Conservation (phyloP, 2,113 vertebrate genomes). For the Phoxinus phoxinus region DNA sequence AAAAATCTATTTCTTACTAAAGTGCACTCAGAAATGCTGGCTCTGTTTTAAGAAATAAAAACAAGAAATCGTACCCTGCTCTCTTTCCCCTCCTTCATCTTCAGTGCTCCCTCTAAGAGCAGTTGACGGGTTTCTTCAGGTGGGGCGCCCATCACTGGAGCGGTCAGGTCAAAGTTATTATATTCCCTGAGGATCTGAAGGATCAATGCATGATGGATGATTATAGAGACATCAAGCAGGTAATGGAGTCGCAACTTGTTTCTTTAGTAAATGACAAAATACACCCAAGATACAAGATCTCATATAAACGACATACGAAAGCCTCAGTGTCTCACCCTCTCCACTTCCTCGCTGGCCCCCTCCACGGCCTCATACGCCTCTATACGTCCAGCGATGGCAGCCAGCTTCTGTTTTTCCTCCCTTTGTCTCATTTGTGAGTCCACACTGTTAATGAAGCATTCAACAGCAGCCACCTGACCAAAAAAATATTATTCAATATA, state of each 20-base stretch:
- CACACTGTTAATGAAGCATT: conserved; percentile 90
- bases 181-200: conserved; percentile 90
- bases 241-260: neutral
- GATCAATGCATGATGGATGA: neutral
- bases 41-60: neutral
- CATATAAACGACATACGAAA: neutral
- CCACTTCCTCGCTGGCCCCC: conserved; percentile 89
- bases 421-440: conserved; percentile 90
- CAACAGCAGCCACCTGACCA: conserved; percentile 82
- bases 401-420: conserved; percentile 90
- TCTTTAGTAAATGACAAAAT: neutral
- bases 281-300: neutral
- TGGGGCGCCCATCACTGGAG: conserved; percentile 84
- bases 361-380: conserved; percentile 93
- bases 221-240: neutral
- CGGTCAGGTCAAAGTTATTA: conserved; percentile 85
- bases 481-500: neutral
- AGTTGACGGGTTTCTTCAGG: conserved; percentile 89
- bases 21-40: conserved; percentile 18
- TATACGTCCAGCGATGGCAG: conserved; percentile 83
- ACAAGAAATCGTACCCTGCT: conserved; percentile 68
- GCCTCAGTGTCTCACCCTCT: conserved; percentile 80
- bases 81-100: conserved; percentile 94
- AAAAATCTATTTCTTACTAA: neutral
- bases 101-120: conserved; percentile 87